Conservation (phyloP, 2,888 invertebrate species). For the Troides aeacus region DNA sequence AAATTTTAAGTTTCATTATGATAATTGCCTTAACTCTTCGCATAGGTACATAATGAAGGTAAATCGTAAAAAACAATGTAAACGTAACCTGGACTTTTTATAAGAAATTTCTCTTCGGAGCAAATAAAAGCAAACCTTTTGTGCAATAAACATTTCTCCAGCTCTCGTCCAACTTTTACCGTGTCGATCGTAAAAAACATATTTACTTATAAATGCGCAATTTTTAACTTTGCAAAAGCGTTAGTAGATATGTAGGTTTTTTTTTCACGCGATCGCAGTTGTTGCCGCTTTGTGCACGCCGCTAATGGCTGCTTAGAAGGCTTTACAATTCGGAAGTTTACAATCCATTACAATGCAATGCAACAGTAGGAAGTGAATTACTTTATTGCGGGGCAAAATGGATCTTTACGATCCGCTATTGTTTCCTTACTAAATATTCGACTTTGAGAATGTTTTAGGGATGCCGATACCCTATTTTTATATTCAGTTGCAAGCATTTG, state of each 20-base stretch:
- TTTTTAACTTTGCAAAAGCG: constrained; percentile 19
- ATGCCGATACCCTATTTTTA: constrained; percentile 48
- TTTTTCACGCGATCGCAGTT: neutral
- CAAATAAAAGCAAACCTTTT: constrained; percentile 41
- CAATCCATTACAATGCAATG: constrained; percentile 62
- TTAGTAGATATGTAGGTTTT: neutral
- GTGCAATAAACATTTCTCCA: constrained; percentile 51
- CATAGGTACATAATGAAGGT: neutral
- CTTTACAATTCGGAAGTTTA: constrained; percentile 73
- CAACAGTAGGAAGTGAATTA: constrained; percentile 72
- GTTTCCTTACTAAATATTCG: constrained; percentile 43
- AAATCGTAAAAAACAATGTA: neutral
- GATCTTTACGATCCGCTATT: constrained; percentile 60
- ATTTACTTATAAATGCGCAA: constrained; percentile 31
- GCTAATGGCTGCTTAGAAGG: constrained; percentile 61
- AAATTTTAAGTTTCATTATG: too few relatives aligned
- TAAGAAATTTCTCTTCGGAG: constrained; percentile 23
- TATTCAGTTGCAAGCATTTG: constrained; percentile 26
- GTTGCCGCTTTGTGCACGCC: constrained; percentile 48
- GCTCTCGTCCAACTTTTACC: constrained; percentile 12
- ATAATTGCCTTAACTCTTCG: too few relatives aligned
- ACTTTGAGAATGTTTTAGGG: constrained; percentile 55
- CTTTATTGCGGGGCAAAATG: constrained; percentile 69
- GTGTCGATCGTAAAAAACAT: constrained; percentile 33
- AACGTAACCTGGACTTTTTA: constrained; percentile 2